phyloP scores from a whole-genome alignment of 1,140 invertebrate species.

The Diplogasteroides magnus region DNA sequence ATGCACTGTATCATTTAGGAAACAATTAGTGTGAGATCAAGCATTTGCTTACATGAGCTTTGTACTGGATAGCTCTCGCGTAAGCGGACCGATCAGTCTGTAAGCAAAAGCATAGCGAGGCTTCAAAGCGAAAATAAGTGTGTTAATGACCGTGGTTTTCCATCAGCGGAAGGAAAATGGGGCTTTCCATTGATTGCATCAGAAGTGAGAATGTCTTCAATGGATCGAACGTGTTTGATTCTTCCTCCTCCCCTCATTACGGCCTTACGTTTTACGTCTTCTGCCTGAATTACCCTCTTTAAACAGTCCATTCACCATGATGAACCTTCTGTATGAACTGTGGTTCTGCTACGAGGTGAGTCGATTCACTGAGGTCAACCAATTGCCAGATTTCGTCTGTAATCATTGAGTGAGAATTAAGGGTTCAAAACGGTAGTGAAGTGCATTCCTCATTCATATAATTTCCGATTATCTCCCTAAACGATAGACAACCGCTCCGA shows the following conservation, averaged over 20 bases:
- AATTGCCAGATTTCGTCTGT: conserved; percentile 45
- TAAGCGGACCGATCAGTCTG: not conserved
- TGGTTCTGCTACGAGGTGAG: conserved; percentile 33
- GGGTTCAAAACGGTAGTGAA: not conserved
- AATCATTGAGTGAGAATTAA: not conserved
- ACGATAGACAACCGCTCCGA: too few species aligned
- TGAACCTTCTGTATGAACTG: conserved; percentile 36
- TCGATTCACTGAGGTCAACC: conserved; percentile 37
- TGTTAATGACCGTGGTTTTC: not conserved
- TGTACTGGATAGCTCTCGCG: not conserved
- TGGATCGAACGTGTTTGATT: conserved; percentile 35
- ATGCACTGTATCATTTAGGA: not conserved
- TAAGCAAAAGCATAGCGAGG: not conserved
- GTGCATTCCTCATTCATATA: too few species aligned
- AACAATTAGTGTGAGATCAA: not conserved
- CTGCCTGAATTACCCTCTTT: conserved; percentile 8
- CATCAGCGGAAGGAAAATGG: too few species aligned
- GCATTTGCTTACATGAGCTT: conserved; percentile 7
- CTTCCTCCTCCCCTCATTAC: conserved; percentile 42
- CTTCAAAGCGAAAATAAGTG: not conserved
- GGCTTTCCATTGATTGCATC: conserved; percentile 17
- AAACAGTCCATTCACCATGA: not conserved
- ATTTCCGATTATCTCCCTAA: too few species aligned
- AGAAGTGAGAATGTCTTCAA: conserved; percentile 36
- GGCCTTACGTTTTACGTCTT: conserved; percentile 41